Conservation (phyloP, 2,113 vertebrate genomes). For the Onychorhynchus coronatus region DNA sequence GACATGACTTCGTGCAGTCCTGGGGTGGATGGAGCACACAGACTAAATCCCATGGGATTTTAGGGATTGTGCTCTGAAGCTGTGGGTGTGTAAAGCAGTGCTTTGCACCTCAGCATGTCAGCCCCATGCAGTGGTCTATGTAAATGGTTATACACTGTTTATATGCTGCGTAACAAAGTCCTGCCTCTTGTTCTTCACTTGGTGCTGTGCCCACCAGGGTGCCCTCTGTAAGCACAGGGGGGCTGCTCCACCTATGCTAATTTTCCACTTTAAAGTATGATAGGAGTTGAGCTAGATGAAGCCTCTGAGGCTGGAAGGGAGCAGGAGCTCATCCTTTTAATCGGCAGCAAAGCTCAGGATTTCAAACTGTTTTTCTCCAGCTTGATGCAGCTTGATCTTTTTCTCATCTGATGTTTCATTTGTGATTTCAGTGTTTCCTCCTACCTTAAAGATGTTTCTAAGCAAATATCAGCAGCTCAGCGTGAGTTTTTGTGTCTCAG, state of each 20-base stretch:
- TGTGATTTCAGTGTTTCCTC: neutral
- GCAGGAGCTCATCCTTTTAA: neutral
- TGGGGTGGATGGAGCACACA: accelerated
- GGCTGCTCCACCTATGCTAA: neutral
- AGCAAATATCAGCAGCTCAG: neutral
- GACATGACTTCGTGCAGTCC: accelerated
- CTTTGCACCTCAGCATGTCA: neutral
- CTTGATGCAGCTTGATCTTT: neutral
- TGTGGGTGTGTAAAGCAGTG: neutral
- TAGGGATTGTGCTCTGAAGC: neutral
- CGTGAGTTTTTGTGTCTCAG: neutral
- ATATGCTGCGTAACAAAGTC: neutral
- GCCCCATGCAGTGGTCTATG: neutral
- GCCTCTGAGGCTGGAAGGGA: neutral
- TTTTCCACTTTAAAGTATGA: neutral
- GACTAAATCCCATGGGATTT: neutral
- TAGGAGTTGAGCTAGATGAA: neutral
- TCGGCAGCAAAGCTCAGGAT: neutral
- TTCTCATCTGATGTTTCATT: neutral
- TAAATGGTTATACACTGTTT: neutral
- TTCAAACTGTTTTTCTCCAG: neutral
- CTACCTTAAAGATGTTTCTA: neutral
- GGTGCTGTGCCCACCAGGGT: neutral
- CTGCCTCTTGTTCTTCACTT: neutral
- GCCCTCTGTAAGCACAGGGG: neutral